These are phyloP conservation scores for Propithecus coquereli DNA, from an alignment of 2,113 vertebrate species.

Conservation along the genomic window DNA sequence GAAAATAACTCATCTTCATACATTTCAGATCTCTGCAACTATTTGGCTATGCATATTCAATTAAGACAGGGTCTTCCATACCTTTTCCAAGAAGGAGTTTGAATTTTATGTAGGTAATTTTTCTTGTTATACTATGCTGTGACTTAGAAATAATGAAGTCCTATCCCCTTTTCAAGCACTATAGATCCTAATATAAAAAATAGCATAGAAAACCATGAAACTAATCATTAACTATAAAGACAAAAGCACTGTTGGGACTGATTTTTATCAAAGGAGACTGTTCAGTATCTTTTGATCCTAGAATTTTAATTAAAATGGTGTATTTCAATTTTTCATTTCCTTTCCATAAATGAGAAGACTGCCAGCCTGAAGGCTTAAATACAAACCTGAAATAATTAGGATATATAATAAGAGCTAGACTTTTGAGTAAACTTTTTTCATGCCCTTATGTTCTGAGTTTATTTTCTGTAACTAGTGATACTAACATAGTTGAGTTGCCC, in stretches of 20 bases:
- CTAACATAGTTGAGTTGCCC: background rate
- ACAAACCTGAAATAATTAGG: constrained; percentile 58
- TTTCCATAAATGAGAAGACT: constrained; percentile 34
- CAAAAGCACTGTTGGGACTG: background rate
- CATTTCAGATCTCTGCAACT: background rate
- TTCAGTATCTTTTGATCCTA: constrained; percentile 57
- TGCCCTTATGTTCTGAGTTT: background rate
- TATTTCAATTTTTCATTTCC: constrained; percentile 56
- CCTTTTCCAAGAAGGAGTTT: background rate
- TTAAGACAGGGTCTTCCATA: background rate
- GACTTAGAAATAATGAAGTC: constrained; percentile 15
- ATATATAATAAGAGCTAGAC: background rate
- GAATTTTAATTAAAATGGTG: constrained; percentile 65
- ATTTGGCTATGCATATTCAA: background rate
- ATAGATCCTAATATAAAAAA: constrained; percentile 40
- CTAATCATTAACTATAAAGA: constrained; percentile 51
- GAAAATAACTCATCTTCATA: background rate
- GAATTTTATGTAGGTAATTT: background rate
- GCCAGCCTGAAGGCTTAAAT: constrained; percentile 35
- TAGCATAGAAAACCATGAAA: background rate
- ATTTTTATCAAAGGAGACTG: constrained; percentile 36
- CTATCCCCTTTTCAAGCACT: background rate
- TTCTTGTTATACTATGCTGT: background rate
- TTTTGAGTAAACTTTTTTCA: constrained; percentile 18
- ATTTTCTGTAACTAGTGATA: background rate